These are phyloP conservation scores for Chloroceryle inda DNA, from an alignment of 2,797 vertebrate species.

Conservation along the genomic window DNA sequence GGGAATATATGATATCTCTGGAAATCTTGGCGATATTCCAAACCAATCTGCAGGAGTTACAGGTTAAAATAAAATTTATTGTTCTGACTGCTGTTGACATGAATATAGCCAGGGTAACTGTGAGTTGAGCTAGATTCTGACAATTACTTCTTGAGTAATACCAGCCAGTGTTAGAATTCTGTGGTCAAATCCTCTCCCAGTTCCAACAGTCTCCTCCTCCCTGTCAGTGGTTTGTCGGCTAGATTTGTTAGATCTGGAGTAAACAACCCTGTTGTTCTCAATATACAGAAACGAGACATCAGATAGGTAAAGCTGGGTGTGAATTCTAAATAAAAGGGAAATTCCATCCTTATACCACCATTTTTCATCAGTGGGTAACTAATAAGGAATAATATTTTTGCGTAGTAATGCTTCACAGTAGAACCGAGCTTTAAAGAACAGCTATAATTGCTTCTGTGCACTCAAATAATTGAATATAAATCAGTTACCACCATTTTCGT, in stretches of 20 bases:
- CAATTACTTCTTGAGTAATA: not conserved
- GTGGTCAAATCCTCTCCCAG: not conserved
- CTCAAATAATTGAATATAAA: conserved; percentile 54
- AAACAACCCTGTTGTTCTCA: not conserved
- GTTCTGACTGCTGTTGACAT: not conserved
- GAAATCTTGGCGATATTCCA: not conserved
- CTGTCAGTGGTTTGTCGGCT: not conserved
- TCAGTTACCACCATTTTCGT: conserved; percentile 34
- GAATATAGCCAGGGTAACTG: not conserved
- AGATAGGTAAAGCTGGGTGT: not conserved
- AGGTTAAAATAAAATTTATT: not conserved
- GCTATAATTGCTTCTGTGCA: conserved; percentile 50
- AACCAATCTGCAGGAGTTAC: not conserved
- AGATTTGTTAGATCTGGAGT: not conserved
- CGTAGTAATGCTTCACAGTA: conserved; percentile 13
- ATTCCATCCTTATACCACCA: not conserved
- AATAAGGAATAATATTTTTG: not conserved
- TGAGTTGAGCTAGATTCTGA: not conserved
- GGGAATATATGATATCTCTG: not conserved
- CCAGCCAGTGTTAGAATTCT: not conserved
- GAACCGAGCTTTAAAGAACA: not conserved
- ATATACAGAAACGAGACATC: not conserved
- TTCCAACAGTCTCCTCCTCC: not conserved
- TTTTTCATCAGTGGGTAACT: not conserved
- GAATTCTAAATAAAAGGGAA: not conserved